phyloP scores from a whole-genome alignment of 2,888 invertebrate genomes.

The Apoda limacodes region DNA sequence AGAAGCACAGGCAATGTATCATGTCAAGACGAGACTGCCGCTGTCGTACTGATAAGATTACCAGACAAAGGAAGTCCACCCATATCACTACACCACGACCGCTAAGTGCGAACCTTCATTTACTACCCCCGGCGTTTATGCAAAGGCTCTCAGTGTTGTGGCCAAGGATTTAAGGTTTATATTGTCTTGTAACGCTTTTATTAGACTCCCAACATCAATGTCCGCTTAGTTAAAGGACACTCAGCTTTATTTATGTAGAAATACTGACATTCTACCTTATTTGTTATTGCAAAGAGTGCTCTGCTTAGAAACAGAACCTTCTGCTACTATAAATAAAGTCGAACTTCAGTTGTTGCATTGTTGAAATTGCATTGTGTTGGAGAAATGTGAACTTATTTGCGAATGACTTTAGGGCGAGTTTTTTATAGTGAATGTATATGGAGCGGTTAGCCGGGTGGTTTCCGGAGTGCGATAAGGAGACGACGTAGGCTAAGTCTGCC shows the following conservation, averaged over 20 bases:
- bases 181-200: constrained; percentile 37
- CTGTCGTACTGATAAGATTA: constrained; percentile 63
- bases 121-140: constrained; percentile 36
- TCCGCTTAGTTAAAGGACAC: constrained; percentile 68
- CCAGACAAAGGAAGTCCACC: constrained; percentile 68
- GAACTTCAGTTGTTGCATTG: too few relatives aligned
- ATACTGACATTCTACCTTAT: constrained; percentile 63
- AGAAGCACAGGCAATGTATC: constrained; percentile 59
- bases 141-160: constrained; percentile 35
- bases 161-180: constrained; percentile 37
- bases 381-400: constrained; percentile 36
- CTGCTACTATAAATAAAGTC: constrained; percentile 36
- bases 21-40: constrained; percentile 53
- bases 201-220: constrained; percentile 59
- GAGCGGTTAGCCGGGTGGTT: constrained; percentile 41
- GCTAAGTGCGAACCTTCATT: constrained; percentile 63
- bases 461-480: constrained; percentile 63
- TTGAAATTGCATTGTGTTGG: constrained; percentile 24
- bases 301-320: constrained; percentile 32
- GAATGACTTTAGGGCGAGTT: constrained; percentile 25
- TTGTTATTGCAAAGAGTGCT: constrained; percentile 36
- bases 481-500: constrained; percentile 53
- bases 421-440: constrained; percentile 37
- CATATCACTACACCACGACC: constrained; percentile 61
- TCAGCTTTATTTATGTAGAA: constrained; percentile 68